Conservation (phyloP, 2,113 vertebrate species). For the Rhynchomys soricoides region DNA sequence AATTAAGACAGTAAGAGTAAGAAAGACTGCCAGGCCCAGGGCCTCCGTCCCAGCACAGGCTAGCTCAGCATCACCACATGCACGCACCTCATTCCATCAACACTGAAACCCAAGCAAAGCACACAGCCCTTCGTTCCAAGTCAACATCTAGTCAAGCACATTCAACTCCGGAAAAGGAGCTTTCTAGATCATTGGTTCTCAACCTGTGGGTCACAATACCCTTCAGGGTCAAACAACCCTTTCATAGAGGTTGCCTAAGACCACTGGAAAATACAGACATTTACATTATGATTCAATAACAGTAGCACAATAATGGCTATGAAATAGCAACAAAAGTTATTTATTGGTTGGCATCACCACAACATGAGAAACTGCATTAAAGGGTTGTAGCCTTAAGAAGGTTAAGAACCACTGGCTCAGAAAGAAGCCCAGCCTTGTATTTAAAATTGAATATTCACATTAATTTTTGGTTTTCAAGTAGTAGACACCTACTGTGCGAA, state of each 20-base stretch:
- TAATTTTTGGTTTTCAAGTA: slow-evolving; percentile 22
- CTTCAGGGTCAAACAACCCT: neutral
- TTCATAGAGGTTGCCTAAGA: neutral
- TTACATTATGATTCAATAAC: neutral
- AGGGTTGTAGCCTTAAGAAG: neutral
- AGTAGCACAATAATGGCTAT: neutral
- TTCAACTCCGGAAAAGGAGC: neutral
- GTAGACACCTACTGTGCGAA: slow-evolving; percentile 88
- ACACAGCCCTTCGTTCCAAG: neutral
- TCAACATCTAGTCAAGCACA: neutral
- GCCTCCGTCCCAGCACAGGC: neutral
- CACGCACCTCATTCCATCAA: neutral
- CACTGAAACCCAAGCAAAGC: neutral
- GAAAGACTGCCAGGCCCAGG: neutral
- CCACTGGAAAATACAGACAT: neutral
- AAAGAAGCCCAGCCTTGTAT: neutral
- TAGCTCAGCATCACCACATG: neutral
- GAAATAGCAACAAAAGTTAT: neutral
- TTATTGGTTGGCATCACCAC: neutral
- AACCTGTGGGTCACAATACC: neutral
- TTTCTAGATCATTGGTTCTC: neutral
- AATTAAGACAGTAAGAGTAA: neutral
- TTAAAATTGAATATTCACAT: neutral
- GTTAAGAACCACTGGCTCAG: neutral
- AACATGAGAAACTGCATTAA: neutral